Evolutionary conservation across 2,797 vertebrate genomes (phyloP), one percentile per base, ranked within the genome.

Genomic region (Okamejei kenojei): DNA sequence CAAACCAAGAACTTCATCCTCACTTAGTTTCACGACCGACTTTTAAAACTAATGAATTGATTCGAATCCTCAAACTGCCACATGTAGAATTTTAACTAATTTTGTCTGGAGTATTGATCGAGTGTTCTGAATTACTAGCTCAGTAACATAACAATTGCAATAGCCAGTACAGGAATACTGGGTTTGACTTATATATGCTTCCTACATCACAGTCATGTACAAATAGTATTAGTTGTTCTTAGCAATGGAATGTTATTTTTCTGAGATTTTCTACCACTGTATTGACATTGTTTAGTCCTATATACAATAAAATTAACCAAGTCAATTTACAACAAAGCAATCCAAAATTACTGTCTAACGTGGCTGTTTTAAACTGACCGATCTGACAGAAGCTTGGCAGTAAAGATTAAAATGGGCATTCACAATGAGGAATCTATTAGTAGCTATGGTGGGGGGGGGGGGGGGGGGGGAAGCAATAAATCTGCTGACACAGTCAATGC

Each of bases 341-440:
- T 10, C 61, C 90, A 29, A 76, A 45, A 54, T 17, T 76, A 21
- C 71, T 15, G 38, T 15, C 90, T 45, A 73, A 10, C 35, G 26
- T 45, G 13, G 68, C 90, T 91, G 68, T 32, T 88, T 91, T 54
- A 74, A 91, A 91, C 35, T 73, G 35, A 21, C 19, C 10, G 38
- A 19, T 32, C 65, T 71, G 88, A 73, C 68, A 91, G 38, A 7
- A 54, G 35, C 38, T 29, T 90, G 63, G 86, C 26, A 45, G 35
- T 74, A 54, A 73, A 54, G 38, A 92, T 58, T 54, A 58, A 92
- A 92, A 92, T 92, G 38, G 35, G 19, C 26, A 11, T 54, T 29
- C 35, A 54, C 23, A 92, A 92, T 92, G 23, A 76, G 71, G 38
- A 23, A 92, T 73, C 90, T 7, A 73, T 74, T 76, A n/a, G 90